Conservation (phyloP, 2,888 invertebrate species). For the Sinopyrophorus schimmeli region DNA sequence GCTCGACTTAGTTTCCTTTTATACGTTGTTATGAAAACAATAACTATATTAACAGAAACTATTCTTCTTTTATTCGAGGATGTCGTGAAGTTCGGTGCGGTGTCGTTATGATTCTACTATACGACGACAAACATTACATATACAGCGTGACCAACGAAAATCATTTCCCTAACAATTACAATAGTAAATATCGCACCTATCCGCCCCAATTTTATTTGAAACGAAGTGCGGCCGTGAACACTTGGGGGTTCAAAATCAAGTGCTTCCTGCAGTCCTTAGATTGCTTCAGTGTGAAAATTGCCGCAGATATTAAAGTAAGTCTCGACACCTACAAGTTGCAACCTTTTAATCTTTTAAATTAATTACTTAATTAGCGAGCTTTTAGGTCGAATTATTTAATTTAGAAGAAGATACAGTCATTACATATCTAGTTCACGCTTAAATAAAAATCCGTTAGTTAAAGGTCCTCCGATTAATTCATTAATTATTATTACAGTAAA, state of each 20-base stretch:
- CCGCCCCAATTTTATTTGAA: slow-evolving; percentile 47
- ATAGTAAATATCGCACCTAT: slow-evolving; percentile 43
- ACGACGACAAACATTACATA: slow-evolving; percentile 28
- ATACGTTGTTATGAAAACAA: slow-evolving; percentile 36
- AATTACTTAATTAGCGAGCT: no score
- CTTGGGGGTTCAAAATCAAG: slow-evolving; percentile 48
- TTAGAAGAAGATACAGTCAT: slow-evolving; percentile 18
- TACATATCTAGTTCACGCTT: slow-evolving; percentile 26
- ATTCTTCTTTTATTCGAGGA: no score
- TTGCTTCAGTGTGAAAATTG: slow-evolving; percentile 39
- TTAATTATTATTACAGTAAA: no score
- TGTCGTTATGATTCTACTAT: slow-evolving; percentile 38
- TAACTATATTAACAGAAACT: slow-evolving; percentile 24
- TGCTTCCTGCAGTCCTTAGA: slow-evolving; percentile 42
- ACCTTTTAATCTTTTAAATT: no score
- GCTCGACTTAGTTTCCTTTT: slow-evolving; percentile 35
- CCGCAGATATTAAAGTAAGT: slow-evolving; percentile 40
- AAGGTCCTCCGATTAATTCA: no score
- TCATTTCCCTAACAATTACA: no score
- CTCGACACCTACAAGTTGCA: no score
- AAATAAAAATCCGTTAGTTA: no score
- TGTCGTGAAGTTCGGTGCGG: no score
- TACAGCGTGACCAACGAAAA: slow-evolving; percentile 18
- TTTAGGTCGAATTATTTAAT: no score
- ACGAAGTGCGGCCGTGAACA: slow-evolving; percentile 45